Conservation (phyloP, 2,888 invertebrate genomes). For the Alloplasta piceator region DNA sequence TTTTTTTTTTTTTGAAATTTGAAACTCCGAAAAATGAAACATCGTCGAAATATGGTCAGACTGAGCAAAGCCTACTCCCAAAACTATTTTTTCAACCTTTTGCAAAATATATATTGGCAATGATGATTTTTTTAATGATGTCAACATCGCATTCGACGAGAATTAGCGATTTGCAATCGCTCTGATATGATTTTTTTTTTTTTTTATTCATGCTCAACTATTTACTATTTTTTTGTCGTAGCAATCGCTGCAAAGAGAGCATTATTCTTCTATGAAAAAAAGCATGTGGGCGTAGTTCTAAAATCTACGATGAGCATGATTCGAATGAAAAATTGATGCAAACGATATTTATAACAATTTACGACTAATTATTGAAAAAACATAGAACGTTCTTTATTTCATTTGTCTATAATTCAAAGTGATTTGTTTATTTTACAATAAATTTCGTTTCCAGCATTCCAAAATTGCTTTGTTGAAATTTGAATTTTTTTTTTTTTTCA, state of each 20-base stretch:
- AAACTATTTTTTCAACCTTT: conserved; percentile 16
- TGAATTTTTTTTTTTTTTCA: too few species aligned
- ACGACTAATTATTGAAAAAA: too few species aligned
- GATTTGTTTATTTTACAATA: too few species aligned
- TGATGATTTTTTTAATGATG: background rate
- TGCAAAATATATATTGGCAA: conserved; percentile 47
- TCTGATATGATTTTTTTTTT: conserved; percentile 48
- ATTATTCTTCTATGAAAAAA: conserved; percentile 61
- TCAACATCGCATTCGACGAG: conserved; percentile 36
- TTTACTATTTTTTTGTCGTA: conserved; percentile 54
- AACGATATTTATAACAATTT: too few species aligned
- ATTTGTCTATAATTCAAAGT: too few species aligned
- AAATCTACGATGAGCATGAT: too few species aligned
- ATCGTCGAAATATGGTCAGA: conserved; percentile 30
- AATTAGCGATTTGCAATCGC: conserved; percentile 33
- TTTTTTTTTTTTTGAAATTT: too few species aligned
- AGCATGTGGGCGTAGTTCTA: conserved; percentile 33
- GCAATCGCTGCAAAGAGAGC: conserved; percentile 62
- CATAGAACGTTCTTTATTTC: too few species aligned
- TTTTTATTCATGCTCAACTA: conserved; percentile 21
- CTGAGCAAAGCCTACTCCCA: conserved; percentile 39
- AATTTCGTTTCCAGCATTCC: too few species aligned
- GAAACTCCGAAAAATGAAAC: background rate
- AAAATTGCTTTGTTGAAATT: too few species aligned
- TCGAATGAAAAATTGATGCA: too few species aligned